These are phyloP conservation scores for Rallus limicola DNA, from an alignment of 2,113 vertebrate species.

Conservation along the genomic window DNA sequence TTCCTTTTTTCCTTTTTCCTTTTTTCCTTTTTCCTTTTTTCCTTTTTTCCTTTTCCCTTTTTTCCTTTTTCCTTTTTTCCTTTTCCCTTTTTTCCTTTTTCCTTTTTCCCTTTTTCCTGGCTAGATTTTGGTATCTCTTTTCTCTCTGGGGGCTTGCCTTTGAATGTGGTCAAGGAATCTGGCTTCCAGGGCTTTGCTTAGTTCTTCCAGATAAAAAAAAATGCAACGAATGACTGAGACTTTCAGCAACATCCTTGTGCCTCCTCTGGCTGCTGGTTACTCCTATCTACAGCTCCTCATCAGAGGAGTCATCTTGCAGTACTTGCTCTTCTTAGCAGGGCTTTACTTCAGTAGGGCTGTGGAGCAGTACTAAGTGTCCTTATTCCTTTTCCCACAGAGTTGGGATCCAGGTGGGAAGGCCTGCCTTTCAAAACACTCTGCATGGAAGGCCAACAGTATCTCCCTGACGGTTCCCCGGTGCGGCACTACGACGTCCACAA, in stretches of 20 bases:
- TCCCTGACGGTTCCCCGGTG: conserved; percentile 79
- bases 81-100: no score
- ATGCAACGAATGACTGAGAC: not conserved
- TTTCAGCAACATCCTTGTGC: not conserved
- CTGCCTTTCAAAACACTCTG: conserved; percentile 89
- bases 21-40: no score
- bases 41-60: no score
- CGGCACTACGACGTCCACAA: conserved; percentile 89
- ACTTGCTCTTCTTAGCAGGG: not conserved
- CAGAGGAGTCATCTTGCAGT: not conserved
- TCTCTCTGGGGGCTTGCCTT: not conserved
- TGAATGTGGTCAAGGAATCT: not conserved
- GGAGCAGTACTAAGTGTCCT: accelerated
- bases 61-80: no score
- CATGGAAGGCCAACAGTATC: conserved; percentile 88
- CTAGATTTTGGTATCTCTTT: not conserved
- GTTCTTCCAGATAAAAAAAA: not conserved
- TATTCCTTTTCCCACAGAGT: conserved; percentile 48
- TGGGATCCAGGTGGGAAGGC: conserved; percentile 74
- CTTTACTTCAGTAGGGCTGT: not conserved
- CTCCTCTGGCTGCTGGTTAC: not conserved
- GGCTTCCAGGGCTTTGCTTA: not conserved
- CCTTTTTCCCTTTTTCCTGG: not conserved
- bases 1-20: no score
- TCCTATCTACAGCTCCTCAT: not conserved